Evolutionary conservation across 2,888 invertebrate species (phyloP).

Genomic region (Acleris laterana): DNA sequence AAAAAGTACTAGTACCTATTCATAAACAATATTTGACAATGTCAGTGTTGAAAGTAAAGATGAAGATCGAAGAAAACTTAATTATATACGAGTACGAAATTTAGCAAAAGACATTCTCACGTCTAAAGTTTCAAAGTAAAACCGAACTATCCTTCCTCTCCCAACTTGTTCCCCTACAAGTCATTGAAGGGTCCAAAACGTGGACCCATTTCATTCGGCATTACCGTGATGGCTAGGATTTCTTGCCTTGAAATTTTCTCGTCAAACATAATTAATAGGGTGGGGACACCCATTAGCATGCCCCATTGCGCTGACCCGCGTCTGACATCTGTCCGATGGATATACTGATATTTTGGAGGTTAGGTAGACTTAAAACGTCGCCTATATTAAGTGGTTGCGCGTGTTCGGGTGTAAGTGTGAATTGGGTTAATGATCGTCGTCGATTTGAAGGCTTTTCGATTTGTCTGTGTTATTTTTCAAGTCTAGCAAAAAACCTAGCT

Average conservation of each 20-base stretch:
- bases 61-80: no score
- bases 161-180: slow-evolving; percentile 49
- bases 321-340: slow-evolving; percentile 55
- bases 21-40: no score
- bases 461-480: no score
- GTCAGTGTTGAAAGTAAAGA: no score
- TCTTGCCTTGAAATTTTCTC: slow-evolving; percentile 81
- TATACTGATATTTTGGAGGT: slow-evolving; percentile 27
- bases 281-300: slow-evolving; percentile 71
- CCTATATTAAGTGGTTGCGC: not conserved
- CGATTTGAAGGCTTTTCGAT: no score
- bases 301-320: slow-evolving; percentile 64
- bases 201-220: slow-evolving; percentile 81
- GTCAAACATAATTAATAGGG: slow-evolving; percentile 78
- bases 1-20: no score
- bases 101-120: no score
- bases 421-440: not conserved
- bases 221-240: slow-evolving; percentile 78
- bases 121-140: not conserved
- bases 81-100: no score
- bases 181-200: slow-evolving; percentile 66
- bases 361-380: not conserved
- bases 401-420: not conserved
- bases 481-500: no score
- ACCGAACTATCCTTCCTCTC: slow-evolving; percentile 40